Evolutionary conservation across 2,888 invertebrate species (phyloP), one percentile per base, ranked within the genome.

Genomic region (Diarsia brunnea): DNA sequence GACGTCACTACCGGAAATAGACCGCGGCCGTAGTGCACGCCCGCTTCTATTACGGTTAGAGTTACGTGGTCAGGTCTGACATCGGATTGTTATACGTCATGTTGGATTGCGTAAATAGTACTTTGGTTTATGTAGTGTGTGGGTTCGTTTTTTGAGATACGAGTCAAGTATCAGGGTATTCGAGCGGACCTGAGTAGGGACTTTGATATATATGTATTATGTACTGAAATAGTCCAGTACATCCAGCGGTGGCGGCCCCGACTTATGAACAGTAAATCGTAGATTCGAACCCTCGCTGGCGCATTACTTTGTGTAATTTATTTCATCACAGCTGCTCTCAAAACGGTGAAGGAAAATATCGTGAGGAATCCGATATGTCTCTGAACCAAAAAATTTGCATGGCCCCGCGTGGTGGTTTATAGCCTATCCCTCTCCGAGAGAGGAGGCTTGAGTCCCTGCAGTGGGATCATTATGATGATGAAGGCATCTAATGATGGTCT

Each of bases 1-100:
- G 93, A 93, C 93, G 93, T 93, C 93, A 93, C 89, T 69, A 78
- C 80, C 90, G 91, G 93, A 93, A 93, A 91, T 93, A 91, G 93
- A 92, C 89, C 92, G 90, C 87, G 82, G 85, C 76, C 68, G 82
- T 78, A 75, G 84, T 79, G 81, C 76, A 77, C 84, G 85, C 84
- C 82, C 68, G 74, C 74, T 87, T 60, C 81, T 87, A 81, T 85
- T 84, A 60, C 79, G 84, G 75, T 78, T 75, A 38, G 74, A 83
- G 78, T 73, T 85, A 82, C 84, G 85, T 81, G 81, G 79, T 82
- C 81, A 75, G 75, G 74, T 79, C 79, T 84, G 82, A 86, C 82
- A 84, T 82, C 67, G 72, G 67, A 82, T 86, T 87, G 80, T 83
- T 82, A 84, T 87, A 86, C 82, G 82, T 79, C 84, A 84, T 69